Evolutionary conservation across 2,113 vertebrate species (phyloP).

Genomic region (Cercopithecus mona): DNA sequence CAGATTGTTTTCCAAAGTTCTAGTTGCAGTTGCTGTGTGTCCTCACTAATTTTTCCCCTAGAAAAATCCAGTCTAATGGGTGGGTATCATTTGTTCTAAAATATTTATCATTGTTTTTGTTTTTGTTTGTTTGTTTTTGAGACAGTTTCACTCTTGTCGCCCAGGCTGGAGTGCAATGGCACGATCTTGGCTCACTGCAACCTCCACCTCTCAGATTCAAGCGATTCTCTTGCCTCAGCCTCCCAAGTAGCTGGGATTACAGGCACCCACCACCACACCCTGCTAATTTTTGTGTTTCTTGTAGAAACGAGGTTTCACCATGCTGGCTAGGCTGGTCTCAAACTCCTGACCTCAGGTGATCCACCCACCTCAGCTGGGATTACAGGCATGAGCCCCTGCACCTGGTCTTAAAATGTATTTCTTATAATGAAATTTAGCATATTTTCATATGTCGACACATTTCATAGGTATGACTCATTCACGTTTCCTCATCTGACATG

Average conservation of each 20-base stretch:
- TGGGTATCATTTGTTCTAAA: slow-evolving; percentile 8
- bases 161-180: too few relatives aligned
- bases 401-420: background rate
- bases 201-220: too few relatives aligned
- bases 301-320: background rate
- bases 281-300: too few relatives aligned
- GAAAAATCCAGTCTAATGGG: background rate
- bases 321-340: background rate
- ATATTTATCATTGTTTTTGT: background rate
- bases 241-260: too few relatives aligned
- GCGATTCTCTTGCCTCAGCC: too few relatives aligned
- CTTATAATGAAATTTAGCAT: background rate
- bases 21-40: background rate
- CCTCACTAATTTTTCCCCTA: background rate
- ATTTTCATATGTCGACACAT: slow-evolving; percentile 21
- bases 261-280: too few relatives aligned
- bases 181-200: too few relatives aligned
- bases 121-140: background rate
- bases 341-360: background rate
- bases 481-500: background rate
- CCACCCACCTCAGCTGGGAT: background rate
- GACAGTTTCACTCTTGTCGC: too few relatives aligned
- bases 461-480: background rate
- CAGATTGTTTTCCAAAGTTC: background rate
- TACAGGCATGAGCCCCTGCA: background rate